Evolutionary conservation across 2,888 invertebrate species (phyloP).

Genomic region (Thyatira batis): DNA sequence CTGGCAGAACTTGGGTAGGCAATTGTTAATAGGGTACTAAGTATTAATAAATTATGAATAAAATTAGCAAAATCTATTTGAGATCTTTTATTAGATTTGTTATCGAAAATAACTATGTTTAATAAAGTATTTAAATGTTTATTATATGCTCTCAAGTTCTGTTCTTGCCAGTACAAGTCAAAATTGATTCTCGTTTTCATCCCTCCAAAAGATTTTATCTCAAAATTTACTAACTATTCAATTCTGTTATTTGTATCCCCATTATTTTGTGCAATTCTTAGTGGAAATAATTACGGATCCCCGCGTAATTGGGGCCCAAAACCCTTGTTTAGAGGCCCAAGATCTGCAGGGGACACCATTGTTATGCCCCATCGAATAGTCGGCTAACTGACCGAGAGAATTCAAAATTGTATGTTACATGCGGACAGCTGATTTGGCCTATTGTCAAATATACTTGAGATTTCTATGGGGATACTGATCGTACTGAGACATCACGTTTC

Average conservation of each 20-base stretch:
- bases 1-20: background rate
- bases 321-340: constrained; percentile 72
- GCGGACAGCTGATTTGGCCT: constrained; percentile 52
- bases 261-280: constrained; percentile 36
- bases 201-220: background rate
- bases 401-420: constrained; percentile 69
- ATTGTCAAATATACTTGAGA: constrained; percentile 50
- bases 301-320: constrained; percentile 70
- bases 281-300: constrained; percentile 75
- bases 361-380: constrained; percentile 43
- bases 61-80: no score
- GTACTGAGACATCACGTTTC: constrained; percentile 2
- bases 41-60: background rate
- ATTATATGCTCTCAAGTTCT: no score
- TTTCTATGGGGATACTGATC: constrained; percentile 20
- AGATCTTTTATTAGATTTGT: no score
- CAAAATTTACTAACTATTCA: background rate
- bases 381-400: constrained; percentile 70
- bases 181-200: background rate
- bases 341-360: constrained; percentile 75
- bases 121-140: no score
- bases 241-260: constrained; percentile 1
- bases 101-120: no score
- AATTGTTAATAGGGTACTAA: background rate
- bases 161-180: no score